Conservation (phyloP, 2,113 vertebrate genomes). For the Barnardius zonarius region DNA sequence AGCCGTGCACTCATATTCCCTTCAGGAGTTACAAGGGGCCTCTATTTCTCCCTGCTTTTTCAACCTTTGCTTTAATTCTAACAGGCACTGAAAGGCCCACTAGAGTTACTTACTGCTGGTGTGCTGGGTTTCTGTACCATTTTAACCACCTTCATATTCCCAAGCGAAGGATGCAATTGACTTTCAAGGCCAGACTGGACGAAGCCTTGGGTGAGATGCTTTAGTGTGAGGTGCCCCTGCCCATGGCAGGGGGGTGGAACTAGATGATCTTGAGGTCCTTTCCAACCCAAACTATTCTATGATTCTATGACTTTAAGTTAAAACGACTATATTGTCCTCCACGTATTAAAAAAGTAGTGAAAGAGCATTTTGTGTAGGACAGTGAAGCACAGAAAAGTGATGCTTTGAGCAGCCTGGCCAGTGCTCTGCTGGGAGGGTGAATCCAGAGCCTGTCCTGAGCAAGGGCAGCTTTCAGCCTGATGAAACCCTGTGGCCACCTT, state of each 20-base stretch:
- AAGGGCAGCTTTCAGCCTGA: neutral
- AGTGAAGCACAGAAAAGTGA: neutral
- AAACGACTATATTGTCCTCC: neutral
- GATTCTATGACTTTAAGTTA: neutral
- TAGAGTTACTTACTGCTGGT: neutral
- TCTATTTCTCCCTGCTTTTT: neutral
- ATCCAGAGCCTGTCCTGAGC: neutral
- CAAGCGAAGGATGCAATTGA: neutral
- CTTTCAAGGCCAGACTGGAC: too few relatives aligned
- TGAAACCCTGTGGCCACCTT: neutral
- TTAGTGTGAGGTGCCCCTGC: too few relatives aligned
- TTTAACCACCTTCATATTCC: neutral
- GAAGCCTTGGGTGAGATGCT: too few relatives aligned
- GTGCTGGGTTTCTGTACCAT: neutral
- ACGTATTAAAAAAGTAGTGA: neutral
- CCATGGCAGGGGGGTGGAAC: too few relatives aligned
- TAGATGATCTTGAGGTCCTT: too few relatives aligned
- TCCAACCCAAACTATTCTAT: too few relatives aligned
- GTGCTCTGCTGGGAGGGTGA: neutral
- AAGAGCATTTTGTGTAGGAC: neutral
- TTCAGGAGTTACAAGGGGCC: neutral
- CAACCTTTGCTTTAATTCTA: neutral
- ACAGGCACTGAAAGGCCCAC: neutral
- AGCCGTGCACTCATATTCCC: neutral
- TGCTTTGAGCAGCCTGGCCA: neutral